Evolutionary conservation across 1,140 invertebrate genomes (phyloP), one percentile per base, ranked within the genome.

Genomic region (Zaprionus gabonicus): DNA sequence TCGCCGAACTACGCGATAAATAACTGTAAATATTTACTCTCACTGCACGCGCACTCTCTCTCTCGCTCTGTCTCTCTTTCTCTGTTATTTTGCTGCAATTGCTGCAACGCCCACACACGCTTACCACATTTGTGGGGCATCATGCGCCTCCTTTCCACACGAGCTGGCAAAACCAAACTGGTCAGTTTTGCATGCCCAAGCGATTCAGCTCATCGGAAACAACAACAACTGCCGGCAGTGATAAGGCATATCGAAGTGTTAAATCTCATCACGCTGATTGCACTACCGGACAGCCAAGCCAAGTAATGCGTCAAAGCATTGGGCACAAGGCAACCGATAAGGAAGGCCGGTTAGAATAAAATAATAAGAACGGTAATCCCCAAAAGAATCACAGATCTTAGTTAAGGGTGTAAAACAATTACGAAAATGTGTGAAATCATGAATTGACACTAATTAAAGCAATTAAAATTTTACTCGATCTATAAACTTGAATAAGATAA

Each of bases 131-230:
- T 53, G 15, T 59, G 64, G 64, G 59, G 75, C 69, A 75, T 71
- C 63, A n/a, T 13, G 55, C 59, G 64, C 75, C 75, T 72, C 75
- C 70, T 64, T 49, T 73, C 59, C 63, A 60, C 41, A 56, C 65
- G 64, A 71, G 71, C 70, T 73, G 75, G 46, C 75, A 51, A 64
- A 55, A 73, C 75, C 75, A 72, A 79, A 80, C 78, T 80, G 78
- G 75, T 69, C 75, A 77, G 64, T 41, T 13, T 31, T 17, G 56
- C 12, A 17, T 64, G 28, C 28, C 23, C 5, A 7, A 28, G 10
- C 23, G 23, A 56, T 46, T 46, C 23, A n/a, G 2, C 12, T n/a
- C n/a, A 17, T 6, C n/a, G n/a, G 2, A 12, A 59, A 38, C 13
- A 53, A 31, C 10, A 27, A 25, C 38, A 58, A 70, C 25, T 38